A percentile compares a stretch with the other conserved stretches of the same genome.
These are phyloP conservation scores for Dunckerocampus dactyliophorus DNA, from an alignment of 2,113 vertebrate genomes.

Conservation along the genomic window DNA sequence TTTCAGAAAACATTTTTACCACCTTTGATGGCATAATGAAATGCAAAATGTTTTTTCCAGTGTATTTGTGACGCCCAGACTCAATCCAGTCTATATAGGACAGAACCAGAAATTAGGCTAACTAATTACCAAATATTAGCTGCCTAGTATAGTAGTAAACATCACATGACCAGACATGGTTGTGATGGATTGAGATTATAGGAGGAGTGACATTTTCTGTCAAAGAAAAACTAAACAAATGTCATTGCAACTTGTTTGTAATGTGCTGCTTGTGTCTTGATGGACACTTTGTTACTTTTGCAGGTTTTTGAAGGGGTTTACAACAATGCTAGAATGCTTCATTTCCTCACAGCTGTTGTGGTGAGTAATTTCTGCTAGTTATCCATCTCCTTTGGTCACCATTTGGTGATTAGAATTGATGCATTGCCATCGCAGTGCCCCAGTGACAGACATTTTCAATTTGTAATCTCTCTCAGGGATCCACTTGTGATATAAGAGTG, in stretches of 20 bases:
- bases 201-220: background rate
- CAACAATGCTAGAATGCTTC: constrained; percentile 87
- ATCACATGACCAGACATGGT: background rate
- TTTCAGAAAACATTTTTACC: background rate
- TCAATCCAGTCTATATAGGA: background rate
- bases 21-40: background rate
- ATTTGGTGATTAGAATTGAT: background rate
- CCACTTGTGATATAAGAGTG: constrained; percentile 86
- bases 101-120: background rate
- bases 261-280: constrained; percentile 7
- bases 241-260: background rate
- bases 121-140: background rate
- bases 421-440: too few species aligned
- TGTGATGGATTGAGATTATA: background rate
- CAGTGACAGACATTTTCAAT: background rate
- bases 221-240: background rate
- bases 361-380: constrained; percentile 64
- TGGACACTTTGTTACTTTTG: constrained; percentile 7
- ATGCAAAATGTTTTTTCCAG: background rate
- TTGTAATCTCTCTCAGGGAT: constrained; percentile 69
- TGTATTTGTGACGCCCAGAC: background rate
- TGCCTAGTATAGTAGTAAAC: background rate
- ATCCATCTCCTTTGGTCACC: background rate
- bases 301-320: constrained; percentile 87
- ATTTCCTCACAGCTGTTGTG: constrained; percentile 88